Percentiles rank a stretch among this genome's conserved stretches.
phyloP scores from a whole-genome alignment of 2,888 invertebrate genomes.

The Ophraella communa region DNA sequence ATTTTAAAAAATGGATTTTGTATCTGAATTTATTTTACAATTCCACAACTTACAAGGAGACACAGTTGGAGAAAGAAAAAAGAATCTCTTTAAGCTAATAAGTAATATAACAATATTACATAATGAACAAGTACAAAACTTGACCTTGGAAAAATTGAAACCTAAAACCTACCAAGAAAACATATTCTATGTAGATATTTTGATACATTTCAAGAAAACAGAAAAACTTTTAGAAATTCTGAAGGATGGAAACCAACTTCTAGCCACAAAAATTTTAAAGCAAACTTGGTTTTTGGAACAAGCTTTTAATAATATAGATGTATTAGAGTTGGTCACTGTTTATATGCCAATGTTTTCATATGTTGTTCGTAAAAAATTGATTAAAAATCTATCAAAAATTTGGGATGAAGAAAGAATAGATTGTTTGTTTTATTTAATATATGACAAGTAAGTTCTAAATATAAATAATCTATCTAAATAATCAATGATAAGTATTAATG shows the following conservation, averaged over 20 bases:
- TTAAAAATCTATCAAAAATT: conserved; percentile 37
- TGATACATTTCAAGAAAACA: conserved; percentile 39
- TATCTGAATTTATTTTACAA: conserved; percentile 32
- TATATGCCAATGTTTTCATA: conserved; percentile 40
- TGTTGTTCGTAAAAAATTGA: conserved; percentile 40
- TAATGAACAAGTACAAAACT: conserved; percentile 20
- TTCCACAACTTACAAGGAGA: conserved; percentile 41
- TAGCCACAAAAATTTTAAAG: conserved; percentile 41
- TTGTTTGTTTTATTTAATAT: conserved; percentile 2
- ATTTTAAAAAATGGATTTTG: conserved; percentile 9
- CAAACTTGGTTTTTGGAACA: conserved; percentile 43
- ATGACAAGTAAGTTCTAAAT: conserved; percentile 6
- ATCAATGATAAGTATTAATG: too few species aligned
- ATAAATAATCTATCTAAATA: too few species aligned
- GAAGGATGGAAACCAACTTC: conserved; percentile 38
- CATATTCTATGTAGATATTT: conserved; percentile 39
- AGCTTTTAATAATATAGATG: conserved; percentile 31
- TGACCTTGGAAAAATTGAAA: conserved; percentile 26
- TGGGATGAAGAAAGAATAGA: conserved; percentile 13
- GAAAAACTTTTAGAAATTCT: conserved; percentile 37
- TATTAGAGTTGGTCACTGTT: conserved; percentile 35
- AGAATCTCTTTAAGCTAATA: conserved; percentile 38
- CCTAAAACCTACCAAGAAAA: conserved; percentile 42
- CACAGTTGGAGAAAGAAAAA: conserved; percentile 36
- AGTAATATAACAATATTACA: conserved; percentile 12